Evolutionary conservation across 2,797 vertebrate genomes (phyloP).

Genomic region (Sebastes jordani): DNA sequence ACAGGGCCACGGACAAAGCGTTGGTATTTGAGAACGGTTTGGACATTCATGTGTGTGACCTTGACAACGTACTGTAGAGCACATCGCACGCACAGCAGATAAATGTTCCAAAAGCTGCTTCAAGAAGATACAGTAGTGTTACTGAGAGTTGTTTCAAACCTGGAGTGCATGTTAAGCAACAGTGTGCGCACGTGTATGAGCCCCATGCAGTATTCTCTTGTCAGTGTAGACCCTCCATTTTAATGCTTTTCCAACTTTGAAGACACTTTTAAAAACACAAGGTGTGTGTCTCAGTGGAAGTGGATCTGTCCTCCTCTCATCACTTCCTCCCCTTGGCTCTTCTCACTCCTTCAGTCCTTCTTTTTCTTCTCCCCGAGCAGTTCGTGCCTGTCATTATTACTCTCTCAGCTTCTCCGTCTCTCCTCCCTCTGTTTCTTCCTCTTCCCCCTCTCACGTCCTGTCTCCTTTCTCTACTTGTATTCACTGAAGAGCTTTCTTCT

Average conservation of each 20-base stretch:
- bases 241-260: background rate
- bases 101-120: constrained; percentile 1
- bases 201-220: background rate
- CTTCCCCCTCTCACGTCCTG: background rate
- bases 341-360: too few species aligned
- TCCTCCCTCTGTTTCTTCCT: background rate
- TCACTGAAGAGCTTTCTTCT: background rate
- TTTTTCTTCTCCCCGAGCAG: background rate
- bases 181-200: background rate
- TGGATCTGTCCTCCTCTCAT: background rate
- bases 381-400: constrained; percentile 5
- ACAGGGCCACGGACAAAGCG: too few species aligned
- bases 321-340: background rate
- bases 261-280: background rate
- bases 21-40: too few species aligned
- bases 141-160: background rate
- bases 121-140: too few species aligned
- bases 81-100: background rate
- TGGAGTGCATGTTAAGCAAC: background rate
- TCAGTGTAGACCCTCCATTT: background rate
- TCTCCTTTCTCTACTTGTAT: background rate
- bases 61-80: too few species aligned
- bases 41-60: too few species aligned
- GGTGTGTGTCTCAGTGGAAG: background rate
- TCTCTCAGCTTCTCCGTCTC: background rate